Percentiles rank a stretch among this genome's conserved stretches.
Evolutionary conservation across 2,888 invertebrate species (phyloP).

Genomic region (Rhamphomyia laevipes): DNA sequence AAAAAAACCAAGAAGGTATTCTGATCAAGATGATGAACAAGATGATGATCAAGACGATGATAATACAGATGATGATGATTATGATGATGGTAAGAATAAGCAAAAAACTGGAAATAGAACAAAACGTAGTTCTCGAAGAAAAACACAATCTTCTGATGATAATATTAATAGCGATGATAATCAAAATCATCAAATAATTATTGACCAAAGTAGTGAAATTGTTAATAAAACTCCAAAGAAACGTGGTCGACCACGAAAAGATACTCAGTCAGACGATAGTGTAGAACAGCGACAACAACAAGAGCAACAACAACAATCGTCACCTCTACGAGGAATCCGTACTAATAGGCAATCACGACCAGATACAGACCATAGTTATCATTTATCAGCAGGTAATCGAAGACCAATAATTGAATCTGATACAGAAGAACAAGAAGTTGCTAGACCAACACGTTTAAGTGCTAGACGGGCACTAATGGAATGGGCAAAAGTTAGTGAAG

Average conservation of each 20-base stretch:
- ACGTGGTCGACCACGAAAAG: constrained; percentile 22
- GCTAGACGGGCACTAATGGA: constrained; percentile 29
- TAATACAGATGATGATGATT: constrained; percentile 6
- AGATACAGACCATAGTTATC: constrained; percentile 37
- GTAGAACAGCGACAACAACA: constrained; percentile 1
- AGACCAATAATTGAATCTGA: constrained; percentile 28
- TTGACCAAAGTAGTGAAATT: neutral
- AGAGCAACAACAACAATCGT: constrained; percentile 9
- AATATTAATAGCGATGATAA: constrained; percentile 6
- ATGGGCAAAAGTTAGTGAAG: constrained; percentile 32
- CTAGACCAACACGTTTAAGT: constrained; percentile 31
- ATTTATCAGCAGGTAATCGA: constrained; percentile 28
- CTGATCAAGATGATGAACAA: constrained; percentile 21
- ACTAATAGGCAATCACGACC: constrained; percentile 22
- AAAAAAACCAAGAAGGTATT: constrained; percentile 4
- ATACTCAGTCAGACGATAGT: constrained; percentile 3
- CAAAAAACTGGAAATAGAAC: constrained; percentile 7
- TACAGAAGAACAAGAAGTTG: constrained; percentile 23
- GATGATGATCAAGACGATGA: constrained; percentile 22
- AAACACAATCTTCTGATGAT: constrained; percentile 10
- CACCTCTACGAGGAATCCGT: constrained; percentile 23
- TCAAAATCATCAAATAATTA: constrained; percentile 2
- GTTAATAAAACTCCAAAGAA: constrained; percentile 22
- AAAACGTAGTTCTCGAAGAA: constrained; percentile 7
- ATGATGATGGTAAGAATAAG: constrained; percentile 7